phyloP scores from a whole-genome alignment of 2,888 invertebrate species.

The Melipona beecheii region DNA sequence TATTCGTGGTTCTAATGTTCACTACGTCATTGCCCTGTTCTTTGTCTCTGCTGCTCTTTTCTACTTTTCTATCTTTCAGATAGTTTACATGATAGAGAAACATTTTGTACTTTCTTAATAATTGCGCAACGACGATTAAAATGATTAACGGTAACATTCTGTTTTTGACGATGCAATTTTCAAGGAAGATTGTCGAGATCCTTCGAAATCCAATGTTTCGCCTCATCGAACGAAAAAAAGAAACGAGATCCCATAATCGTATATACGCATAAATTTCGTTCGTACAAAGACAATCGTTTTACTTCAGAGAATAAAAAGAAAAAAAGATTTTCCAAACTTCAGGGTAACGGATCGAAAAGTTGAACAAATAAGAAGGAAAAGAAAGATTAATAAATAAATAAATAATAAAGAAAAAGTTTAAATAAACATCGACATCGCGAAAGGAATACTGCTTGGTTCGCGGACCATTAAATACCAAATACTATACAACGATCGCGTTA shows the following conservation, averaged over 20 bases:
- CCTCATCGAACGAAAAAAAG: conserved; percentile 14
- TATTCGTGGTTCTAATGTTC: conserved; percentile 2
- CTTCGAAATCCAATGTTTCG: conserved; percentile 19
- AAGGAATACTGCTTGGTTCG: conserved; percentile 74
- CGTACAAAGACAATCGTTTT: conserved; percentile 74
- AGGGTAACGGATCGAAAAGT: conserved; percentile 40
- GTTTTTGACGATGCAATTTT: not conserved
- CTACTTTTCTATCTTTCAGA: conserved; percentile 2
- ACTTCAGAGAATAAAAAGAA: conserved; percentile 64
- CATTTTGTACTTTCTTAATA: not conserved
- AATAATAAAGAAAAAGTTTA: conserved; percentile 12
- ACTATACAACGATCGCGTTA: conserved; percentile 81
- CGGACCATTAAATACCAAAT: conserved; percentile 79
- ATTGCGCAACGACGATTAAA: not conserved
- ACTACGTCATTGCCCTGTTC: conserved; percentile 1
- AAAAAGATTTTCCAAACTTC: conserved; percentile 42
- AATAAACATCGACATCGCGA: conserved; percentile 61
- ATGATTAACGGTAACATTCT: too few relatives aligned
- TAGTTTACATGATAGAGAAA: not conserved
- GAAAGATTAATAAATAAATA: conserved; percentile 15
- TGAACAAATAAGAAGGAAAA: conserved; percentile 10
- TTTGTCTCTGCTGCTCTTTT: conserved; percentile 1
- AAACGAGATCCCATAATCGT: conserved; percentile 16
- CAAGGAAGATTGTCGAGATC: conserved; percentile 26
- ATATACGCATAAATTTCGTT: conserved; percentile 40